Conservation (phyloP, 1,140 invertebrate species). For the Tetragnatha versicolor region DNA sequence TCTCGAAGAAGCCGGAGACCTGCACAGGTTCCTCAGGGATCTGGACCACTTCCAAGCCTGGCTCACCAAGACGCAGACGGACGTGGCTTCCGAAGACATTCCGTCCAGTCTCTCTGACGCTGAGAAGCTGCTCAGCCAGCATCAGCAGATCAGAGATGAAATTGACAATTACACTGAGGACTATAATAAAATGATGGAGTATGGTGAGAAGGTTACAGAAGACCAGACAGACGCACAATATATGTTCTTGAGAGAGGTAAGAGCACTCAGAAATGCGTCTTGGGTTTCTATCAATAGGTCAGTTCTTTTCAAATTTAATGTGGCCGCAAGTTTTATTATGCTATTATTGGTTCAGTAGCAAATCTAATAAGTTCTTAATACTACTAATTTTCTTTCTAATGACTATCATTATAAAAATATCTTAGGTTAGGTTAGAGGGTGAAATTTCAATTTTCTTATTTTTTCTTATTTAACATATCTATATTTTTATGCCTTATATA, state of each 20-base stretch:
- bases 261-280: too few relatives aligned
- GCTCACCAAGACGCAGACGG: constrained; percentile 97
- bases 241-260: constrained; percentile 91
- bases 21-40: constrained; percentile 97
- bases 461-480: too few relatives aligned
- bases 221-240: constrained; percentile 92
- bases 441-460: too few relatives aligned
- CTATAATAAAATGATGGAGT: constrained; percentile 99
- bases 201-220: constrained; percentile 92
- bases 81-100: constrained; percentile 97
- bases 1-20: constrained; percentile 96
- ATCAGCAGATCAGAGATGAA: constrained; percentile 97
- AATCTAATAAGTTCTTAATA: too few relatives aligned
- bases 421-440: too few relatives aligned
- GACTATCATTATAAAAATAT: too few relatives aligned
- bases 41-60: constrained; percentile 99
- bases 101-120: constrained; percentile 96
- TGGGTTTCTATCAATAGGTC: too few relatives aligned
- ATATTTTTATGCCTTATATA: too few relatives aligned
- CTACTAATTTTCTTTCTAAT: too few relatives aligned
- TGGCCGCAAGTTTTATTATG: too few relatives aligned
- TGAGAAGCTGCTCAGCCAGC: constrained; percentile 92
- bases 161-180: constrained; percentile 99
- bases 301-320: too few relatives aligned
- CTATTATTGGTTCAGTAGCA: too few relatives aligned